Base-by-base conservation (phyloP, 92 coral and sea anemone species). In the Galaxea fascicularis region DNA sequence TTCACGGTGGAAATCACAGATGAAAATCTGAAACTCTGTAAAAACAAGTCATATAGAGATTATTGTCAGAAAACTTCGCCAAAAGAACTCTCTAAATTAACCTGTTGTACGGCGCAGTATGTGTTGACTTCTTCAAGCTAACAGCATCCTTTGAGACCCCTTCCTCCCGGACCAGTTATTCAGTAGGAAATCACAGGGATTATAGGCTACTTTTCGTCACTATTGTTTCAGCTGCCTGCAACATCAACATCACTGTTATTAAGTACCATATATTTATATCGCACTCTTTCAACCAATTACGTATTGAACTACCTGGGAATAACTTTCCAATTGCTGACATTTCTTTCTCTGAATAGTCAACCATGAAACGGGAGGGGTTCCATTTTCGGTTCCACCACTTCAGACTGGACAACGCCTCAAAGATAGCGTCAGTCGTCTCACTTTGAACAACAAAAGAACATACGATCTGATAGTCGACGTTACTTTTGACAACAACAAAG, bases 281-380 rank as follows among this genome's bases (percentile, higher is more conserved):
- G 41, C 39, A 26, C 73, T 25, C 52, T 29, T 68, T 11, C 17
- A 68, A 18, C 47, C 74, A 68, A 26, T 68, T 26, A 68, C 74
- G 0, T 14, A 68, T 68, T 68, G 74, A 68, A 10, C 21, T 57
- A 57, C 71, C 82, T 59, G 67, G 52, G 30, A 77, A 77, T 29
- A 77, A 57, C 53, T 77, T 57, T 28, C 54, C 71, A 62, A 77
- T 22, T 57, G 82, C 82, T 14, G 67, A 62, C 70, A 59, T 54
- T 44, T 77, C 82, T 4, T 77, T 74, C 47, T 83, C 81, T n/a
- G n/a, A n/a, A n/a, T n/a, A n/a, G n/a, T n/a, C n/a, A n/a, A n/a
- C n/a, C n/a, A n/a, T n/a, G n/a, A n/a, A n/a, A n/a, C n/a, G n/a
- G n/a, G n/a, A n/a, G n/a, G n/a, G n/a, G n/a, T n/a, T n/a, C n/a